phyloP scores from a whole-genome alignment of 2,797 vertebrate genomes.

The Furcifer pardalis region DNA sequence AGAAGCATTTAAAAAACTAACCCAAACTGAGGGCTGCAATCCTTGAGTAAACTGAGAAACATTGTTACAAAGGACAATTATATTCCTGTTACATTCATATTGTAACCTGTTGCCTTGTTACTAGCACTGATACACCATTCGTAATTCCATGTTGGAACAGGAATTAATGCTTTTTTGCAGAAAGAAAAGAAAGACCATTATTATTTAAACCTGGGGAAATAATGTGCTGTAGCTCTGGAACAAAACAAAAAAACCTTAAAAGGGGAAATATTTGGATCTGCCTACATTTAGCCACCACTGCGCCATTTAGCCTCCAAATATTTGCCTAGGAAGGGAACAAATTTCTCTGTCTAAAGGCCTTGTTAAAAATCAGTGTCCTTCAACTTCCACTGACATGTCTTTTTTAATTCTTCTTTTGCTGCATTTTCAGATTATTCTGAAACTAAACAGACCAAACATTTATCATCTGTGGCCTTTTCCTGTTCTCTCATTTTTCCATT shows the following conservation, averaged over 20 bases:
- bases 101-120: not conserved
- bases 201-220: not conserved
- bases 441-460: conserved; percentile 13
- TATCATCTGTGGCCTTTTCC: conserved; percentile 19
- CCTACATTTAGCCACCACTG: not conserved
- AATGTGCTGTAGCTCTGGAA: not conserved
- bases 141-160: not conserved
- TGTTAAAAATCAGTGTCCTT: conserved; percentile 30
- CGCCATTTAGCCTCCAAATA: not conserved
- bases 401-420: conserved; percentile 22
- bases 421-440: conserved; percentile 34
- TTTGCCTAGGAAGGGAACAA: no score
- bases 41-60: not conserved
- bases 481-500: conserved; percentile 38
- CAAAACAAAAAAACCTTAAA: not conserved
- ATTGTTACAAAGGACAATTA: not conserved
- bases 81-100: not conserved
- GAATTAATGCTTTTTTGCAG: not conserved
- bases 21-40: not conserved
- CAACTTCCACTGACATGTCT: conserved; percentile 6
- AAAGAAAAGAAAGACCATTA: not conserved
- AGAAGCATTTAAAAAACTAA: not conserved
- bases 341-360: not conserved
- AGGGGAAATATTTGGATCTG: not conserved
- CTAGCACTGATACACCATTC: not conserved